Conservation (phyloP, 2,113 vertebrate species). For the Eretmochelys imbricata region DNA sequence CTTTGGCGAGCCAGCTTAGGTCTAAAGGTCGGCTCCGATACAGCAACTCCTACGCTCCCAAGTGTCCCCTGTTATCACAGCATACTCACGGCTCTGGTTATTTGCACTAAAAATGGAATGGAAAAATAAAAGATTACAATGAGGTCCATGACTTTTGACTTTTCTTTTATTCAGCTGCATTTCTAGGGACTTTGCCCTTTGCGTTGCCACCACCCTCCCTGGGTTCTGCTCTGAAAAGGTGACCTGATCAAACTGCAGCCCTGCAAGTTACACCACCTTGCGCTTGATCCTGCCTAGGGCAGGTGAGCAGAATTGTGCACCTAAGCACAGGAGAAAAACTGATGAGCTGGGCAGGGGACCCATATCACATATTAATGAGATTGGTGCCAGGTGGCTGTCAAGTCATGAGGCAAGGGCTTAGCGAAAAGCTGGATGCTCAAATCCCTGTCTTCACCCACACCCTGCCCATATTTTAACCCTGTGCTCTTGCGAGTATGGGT, state of each 20-base stretch:
- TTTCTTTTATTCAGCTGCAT: neutral
- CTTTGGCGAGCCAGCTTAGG: conserved; percentile 2
- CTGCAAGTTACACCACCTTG: neutral
- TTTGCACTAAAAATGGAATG: conserved; percentile 52
- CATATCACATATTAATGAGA: neutral
- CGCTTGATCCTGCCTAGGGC: neutral
- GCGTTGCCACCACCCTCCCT: neutral
- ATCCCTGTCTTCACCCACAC: neutral
- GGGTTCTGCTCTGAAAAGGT: neutral
- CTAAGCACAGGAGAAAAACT: neutral
- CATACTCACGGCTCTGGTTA: neutral
- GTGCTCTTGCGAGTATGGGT: neutral
- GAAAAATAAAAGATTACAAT: conserved; percentile 46
- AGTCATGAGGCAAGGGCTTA: neutral
- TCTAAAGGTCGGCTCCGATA: neutral
- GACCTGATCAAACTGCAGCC: neutral
- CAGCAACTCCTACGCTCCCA: neutral
- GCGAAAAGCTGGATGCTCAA: neutral
- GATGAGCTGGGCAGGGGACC: neutral
- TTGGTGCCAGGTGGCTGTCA: neutral
- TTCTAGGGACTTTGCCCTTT: neutral
- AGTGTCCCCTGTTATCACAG: neutral
- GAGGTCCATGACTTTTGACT: neutral
- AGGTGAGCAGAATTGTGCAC: neutral
- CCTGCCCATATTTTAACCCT: neutral